Evolutionary conservation across 2,113 vertebrate genomes (phyloP).

Genomic region (Peucedramus taeniatus): DNA sequence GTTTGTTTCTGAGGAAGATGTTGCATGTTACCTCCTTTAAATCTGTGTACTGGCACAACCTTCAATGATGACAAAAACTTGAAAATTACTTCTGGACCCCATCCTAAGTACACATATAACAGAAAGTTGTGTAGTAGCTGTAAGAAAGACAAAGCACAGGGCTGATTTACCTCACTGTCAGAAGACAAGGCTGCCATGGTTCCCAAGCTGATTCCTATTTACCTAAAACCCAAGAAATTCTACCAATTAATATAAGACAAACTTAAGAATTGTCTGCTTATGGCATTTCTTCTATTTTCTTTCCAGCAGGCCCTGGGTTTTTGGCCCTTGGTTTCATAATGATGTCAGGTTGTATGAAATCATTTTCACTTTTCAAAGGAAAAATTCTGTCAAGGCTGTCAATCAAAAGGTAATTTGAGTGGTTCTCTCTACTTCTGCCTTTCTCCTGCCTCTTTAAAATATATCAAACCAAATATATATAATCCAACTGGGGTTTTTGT

Average conservation of each 20-base stretch:
- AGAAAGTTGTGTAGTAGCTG: not conserved
- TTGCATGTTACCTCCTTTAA: not conserved
- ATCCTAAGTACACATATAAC: not conserved
- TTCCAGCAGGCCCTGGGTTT: not conserved
- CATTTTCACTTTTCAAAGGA: not conserved
- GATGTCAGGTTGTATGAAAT: not conserved
- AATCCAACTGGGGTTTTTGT: not conserved
- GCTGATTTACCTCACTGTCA: not conserved
- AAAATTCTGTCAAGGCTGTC: not conserved
- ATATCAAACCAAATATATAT: not conserved
- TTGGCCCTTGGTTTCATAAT: not conserved
- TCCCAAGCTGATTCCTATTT: not conserved
- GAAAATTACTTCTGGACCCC: not conserved
- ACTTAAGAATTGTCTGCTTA: not conserved
- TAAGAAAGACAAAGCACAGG: not conserved
- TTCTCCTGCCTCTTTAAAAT: not conserved
- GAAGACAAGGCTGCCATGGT: not conserved
- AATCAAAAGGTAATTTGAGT: not conserved
- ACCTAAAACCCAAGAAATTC: not conserved
- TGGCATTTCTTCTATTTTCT: not conserved
- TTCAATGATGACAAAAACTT: not conserved
- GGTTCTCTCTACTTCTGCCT: not conserved
- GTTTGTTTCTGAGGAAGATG: not conserved
- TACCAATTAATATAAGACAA: not conserved
- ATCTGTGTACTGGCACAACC: not conserved